A percentile compares a stretch with the other conserved stretches of the same genome.
Conservation (phyloP, 30 jellyfish, hydroid and myxozoan species). For the Clytia hemisphaerica region DNA sequence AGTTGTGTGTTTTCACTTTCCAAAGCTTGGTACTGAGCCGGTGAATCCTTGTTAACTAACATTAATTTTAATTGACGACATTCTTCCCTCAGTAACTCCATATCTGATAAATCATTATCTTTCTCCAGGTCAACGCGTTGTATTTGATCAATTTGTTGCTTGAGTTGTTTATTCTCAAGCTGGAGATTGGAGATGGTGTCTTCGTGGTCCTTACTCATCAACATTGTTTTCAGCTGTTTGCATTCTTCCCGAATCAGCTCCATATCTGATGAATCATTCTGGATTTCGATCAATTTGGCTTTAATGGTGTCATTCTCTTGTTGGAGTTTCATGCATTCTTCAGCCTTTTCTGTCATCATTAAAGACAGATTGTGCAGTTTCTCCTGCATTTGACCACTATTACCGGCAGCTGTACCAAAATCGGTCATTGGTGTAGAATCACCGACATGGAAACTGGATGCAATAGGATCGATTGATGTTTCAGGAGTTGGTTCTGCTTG, state of each 20-base stretch:
- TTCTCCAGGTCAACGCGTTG: constrained; percentile 14
- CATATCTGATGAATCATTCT: constrained; percentile 38
- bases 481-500: no score
- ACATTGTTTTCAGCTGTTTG: constrained; percentile 29
- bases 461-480: no score
- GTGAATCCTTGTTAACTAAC: neutral
- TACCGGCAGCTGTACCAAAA: no score
- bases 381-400: constrained; percentile 22
- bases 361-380: constrained; percentile 28
- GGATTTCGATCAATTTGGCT: constrained; percentile 4
- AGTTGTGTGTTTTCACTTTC: neutral
- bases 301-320: neutral
- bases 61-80: constrained; percentile 22
- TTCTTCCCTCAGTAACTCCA: constrained; percentile 31
- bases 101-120: constrained; percentile 33
- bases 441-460: no score
- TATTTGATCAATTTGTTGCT: constrained; percentile 7
- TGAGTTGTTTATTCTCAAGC: constrained; percentile 20
- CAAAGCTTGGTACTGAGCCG: neutral
- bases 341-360: constrained; percentile 28
- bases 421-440: no score
- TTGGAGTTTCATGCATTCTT: constrained; percentile 21
- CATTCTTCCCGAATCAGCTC: constrained; percentile 37
- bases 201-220: constrained; percentile 32
- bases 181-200: constrained; percentile 23